These are phyloP conservation scores for Teleogryllus oceanicus DNA, from an alignment of 2,888 invertebrate species.

Conservation along the genomic window DNA sequence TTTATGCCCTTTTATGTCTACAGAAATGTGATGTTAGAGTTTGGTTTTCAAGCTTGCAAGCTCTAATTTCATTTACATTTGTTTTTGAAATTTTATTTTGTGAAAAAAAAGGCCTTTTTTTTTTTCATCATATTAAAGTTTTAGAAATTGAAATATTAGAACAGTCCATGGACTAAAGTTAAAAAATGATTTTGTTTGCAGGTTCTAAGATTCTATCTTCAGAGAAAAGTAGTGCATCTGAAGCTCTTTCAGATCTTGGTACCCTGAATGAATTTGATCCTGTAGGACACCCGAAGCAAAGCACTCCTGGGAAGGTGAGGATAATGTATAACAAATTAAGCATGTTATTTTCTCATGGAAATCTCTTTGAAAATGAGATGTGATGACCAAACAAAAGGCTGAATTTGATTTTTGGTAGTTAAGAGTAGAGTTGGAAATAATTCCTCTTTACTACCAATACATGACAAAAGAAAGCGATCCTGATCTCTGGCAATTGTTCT, in stretches of 20 bases:
- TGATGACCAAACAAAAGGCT: slow-evolving; percentile 36
- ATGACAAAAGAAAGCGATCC: neutral
- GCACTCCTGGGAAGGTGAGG: neutral
- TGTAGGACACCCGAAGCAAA: neutral
- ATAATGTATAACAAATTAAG: neutral
- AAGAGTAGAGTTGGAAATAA: slow-evolving; percentile 29
- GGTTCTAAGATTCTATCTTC: neutral
- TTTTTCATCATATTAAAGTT: too few species aligned
- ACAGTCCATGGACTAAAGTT: too few species aligned
- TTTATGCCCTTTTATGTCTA: too few species aligned
- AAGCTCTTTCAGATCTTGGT: neutral
- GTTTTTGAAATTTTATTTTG: too few species aligned
- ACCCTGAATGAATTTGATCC: neutral
- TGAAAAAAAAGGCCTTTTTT: too few species aligned
- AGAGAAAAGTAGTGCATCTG: neutral
- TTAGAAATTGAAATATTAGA: too few species aligned
- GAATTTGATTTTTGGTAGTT: slow-evolving; percentile 31
- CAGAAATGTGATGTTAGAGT: too few species aligned
- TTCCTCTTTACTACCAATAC: slow-evolving; percentile 23
- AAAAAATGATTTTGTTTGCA: neutral
- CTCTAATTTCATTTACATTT: too few species aligned
- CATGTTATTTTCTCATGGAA: too few species aligned
- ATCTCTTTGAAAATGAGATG: slow-evolving; percentile 24
- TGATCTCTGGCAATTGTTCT: neutral
- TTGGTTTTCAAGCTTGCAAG: too few species aligned